Evolutionary conservation across 2,888 invertebrate genomes (phyloP).

Genomic region (Cheilosia vulpina): DNA sequence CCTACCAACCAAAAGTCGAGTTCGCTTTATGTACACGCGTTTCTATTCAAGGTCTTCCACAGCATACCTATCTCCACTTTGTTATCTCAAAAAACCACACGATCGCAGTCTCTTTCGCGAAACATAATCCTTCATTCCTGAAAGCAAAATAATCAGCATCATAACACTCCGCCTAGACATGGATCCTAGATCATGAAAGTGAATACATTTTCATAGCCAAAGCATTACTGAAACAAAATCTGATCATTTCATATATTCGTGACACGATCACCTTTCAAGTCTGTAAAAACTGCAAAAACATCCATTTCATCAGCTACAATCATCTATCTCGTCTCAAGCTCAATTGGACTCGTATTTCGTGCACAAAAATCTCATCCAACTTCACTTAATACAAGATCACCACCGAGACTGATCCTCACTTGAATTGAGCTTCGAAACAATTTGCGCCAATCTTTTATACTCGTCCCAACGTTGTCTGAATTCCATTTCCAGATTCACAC

Average conservation of each 20-base stretch:
- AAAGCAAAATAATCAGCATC: slow-evolving; percentile 19
- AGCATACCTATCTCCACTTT: slow-evolving; percentile 18
- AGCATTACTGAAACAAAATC: slow-evolving; percentile 57
- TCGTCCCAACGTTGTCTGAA: slow-evolving; percentile 40
- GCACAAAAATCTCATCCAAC: slow-evolving; percentile 31
- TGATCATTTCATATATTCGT: slow-evolving; percentile 62
- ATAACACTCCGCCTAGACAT: slow-evolving; percentile 26
- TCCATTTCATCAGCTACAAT: background rate
- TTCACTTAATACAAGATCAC: slow-evolving; percentile 25
- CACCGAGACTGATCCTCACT: slow-evolving; percentile 34
- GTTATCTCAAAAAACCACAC: slow-evolving; percentile 24
- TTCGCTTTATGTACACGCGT: background rate
- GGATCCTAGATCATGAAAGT: slow-evolving; percentile 27
- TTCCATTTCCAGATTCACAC: slow-evolving; percentile 15
- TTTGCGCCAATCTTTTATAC: slow-evolving; percentile 65
- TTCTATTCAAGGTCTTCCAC: slow-evolving; percentile 47
- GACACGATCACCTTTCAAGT: slow-evolving; percentile 51
- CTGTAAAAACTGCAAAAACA: slow-evolving; percentile 30
- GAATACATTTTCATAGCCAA: slow-evolving; percentile 47
- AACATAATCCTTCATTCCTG: slow-evolving; percentile 69
- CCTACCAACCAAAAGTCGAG: background rate
- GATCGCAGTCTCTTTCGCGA: slow-evolving; percentile 12
- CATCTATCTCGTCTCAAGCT: slow-evolving; percentile 26
- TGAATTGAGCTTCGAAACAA: slow-evolving; percentile 54
- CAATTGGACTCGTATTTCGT: slow-evolving; percentile 54